Percentiles rank a stretch among this genome's conserved stretches.
Conservation (phyloP, 2,113 vertebrate species). For the Dasyprocta punctata region DNA sequence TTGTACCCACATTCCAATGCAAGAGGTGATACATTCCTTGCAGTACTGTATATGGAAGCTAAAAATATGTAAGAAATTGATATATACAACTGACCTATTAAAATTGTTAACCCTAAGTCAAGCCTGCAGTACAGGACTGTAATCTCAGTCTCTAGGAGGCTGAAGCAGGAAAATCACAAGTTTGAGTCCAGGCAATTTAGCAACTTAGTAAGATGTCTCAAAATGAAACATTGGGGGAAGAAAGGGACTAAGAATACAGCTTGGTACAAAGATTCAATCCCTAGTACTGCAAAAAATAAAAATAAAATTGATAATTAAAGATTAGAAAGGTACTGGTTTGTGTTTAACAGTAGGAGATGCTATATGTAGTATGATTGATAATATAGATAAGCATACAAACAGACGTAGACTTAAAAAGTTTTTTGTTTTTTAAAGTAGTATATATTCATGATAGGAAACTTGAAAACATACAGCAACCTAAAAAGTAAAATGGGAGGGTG, state of each 20-base stretch:
- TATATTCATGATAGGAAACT: neutral
- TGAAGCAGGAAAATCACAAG: neutral
- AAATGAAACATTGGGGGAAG: neutral
- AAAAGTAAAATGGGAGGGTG: neutral
- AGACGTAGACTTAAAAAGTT: neutral
- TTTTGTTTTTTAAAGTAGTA: neutral
- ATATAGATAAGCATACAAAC: neutral
- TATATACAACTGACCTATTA: neutral
- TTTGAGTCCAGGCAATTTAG: neutral
- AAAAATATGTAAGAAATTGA: neutral
- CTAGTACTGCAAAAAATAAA: neutral
- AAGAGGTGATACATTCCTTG: neutral
- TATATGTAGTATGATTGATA: neutral
- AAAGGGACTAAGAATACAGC: neutral
- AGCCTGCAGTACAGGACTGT: neutral
- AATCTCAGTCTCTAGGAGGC: neutral
- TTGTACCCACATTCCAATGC: neutral
- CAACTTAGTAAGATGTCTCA: neutral
- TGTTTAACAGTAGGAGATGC: neutral
- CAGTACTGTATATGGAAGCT: neutral
- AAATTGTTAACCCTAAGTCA: neutral
- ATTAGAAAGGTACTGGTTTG: neutral
- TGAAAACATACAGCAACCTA: neutral
- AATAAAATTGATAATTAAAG: neutral
- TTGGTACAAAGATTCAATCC: neutral